phyloP scores from a whole-genome alignment of 2,113 vertebrate genomes.

The Numida meleagris region DNA sequence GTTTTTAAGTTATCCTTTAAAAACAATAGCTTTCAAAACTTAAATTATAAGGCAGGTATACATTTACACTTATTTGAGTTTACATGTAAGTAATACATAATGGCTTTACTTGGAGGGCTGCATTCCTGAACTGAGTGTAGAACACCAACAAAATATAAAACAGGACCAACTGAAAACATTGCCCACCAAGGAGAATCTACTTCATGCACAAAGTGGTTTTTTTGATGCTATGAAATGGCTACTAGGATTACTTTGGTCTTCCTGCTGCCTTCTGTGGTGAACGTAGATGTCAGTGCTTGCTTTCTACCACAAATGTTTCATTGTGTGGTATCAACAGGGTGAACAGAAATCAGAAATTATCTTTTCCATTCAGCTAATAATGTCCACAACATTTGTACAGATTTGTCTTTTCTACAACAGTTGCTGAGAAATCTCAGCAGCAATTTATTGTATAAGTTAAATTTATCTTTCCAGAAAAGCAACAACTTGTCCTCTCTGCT shows the following conservation, averaged over 20 bases:
- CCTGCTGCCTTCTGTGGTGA: not conserved
- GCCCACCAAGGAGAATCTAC: accelerated
- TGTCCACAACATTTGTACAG: not conserved
- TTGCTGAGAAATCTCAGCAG: not conserved
- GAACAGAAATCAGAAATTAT: not conserved
- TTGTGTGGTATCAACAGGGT: not conserved
- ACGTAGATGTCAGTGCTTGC: not conserved
- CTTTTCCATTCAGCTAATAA: not conserved
- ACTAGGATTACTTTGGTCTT: not conserved
- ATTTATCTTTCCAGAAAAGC: not conserved
- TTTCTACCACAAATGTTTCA: not conserved
- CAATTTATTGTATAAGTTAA: not conserved
- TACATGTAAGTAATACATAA: not conserved
- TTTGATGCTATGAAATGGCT: not conserved
- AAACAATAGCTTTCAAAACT: not conserved
- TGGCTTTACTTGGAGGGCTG: not conserved
- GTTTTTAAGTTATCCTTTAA: not conserved
- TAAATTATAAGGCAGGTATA: not conserved
- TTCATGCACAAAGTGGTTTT: not conserved
- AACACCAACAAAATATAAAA: not conserved
- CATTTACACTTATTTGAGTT: not conserved
- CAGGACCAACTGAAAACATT: not conserved
- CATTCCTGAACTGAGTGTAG: not conserved
- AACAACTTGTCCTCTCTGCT: not conserved
- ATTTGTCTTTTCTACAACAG: not conserved